Conservation (phyloP, 1,140 invertebrate species). For the Drosophila busckii region DNA sequence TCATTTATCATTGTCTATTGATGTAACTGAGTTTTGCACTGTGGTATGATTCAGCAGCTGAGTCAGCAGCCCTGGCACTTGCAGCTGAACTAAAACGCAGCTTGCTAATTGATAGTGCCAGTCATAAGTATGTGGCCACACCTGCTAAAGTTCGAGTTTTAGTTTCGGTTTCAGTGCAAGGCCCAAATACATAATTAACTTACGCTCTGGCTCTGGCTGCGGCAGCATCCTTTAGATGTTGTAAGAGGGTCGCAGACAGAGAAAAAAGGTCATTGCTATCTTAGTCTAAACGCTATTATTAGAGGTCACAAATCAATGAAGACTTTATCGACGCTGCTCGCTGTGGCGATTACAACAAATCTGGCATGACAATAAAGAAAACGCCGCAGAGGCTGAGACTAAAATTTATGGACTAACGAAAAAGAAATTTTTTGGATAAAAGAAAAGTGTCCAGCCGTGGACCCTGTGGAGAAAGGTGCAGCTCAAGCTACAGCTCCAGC, state of each 20-base stretch:
- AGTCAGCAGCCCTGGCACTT: constrained; percentile 28
- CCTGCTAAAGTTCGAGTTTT: constrained; percentile 18
- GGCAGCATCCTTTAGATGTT: constrained; percentile 68
- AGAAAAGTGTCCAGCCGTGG: constrained; percentile 70
- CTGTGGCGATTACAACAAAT: constrained; percentile 58
- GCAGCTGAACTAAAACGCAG: constrained; percentile 9
- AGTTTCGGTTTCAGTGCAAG: not conserved
- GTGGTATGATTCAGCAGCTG: constrained; percentile 46
- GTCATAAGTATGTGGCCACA: constrained; percentile 28
- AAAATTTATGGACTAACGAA: constrained; percentile 54
- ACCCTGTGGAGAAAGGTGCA: constrained; percentile 38
- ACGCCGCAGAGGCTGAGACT: constrained; percentile 44
- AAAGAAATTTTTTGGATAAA: constrained; percentile 39
- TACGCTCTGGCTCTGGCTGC: constrained; percentile 8
- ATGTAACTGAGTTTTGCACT: constrained; percentile 54
- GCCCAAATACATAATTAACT: constrained; percentile 67
- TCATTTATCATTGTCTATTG: constrained; percentile 71
- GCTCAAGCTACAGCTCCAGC: not conserved
- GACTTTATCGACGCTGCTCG: constrained; percentile 63
- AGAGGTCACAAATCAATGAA: constrained; percentile 76
- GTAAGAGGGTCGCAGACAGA: constrained; percentile 10
- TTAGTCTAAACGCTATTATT: constrained; percentile 70
- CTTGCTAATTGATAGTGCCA: constrained; percentile 40
- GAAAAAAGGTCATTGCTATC: constrained; percentile 61
- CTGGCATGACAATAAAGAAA: constrained; percentile 57